Evolutionary conservation across 2,888 invertebrate genomes (phyloP), one percentile per base, ranked within the genome.

Genomic region (Drosophila niveifrons): DNA sequence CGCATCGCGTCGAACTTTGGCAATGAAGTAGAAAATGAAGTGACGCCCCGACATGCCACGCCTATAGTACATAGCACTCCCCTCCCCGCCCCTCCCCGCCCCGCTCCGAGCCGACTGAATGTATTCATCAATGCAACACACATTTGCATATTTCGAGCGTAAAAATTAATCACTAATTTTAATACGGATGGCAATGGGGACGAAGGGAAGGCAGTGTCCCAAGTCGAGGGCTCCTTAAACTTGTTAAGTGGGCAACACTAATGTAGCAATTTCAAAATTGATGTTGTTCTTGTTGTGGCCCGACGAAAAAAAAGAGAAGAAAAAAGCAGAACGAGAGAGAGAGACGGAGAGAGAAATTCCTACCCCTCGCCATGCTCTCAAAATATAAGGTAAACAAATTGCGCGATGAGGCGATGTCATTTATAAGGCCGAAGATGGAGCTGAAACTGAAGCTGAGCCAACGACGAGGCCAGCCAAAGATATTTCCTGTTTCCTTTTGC

Each of bases 101-200:
- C 2, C 46, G 43, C 18, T 23, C n/a, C n/a, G n/a, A n/a, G n/a
- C n/a, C 64, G 66, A 70, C 63, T 87, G 86, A 83, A 89, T 88
- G 89, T 89, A 80, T 90, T 89, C 91, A 90, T 90, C 90, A 90
- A 90, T 91, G 85, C 84, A 83, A 83, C 78, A 79, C 78, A 79
- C 89, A 91, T 91, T 91, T 91, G 78, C 91, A 91, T 91, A 90
- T 91, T 91, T 88, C 74, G 86, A 83, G 88, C 91, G 90, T 91
- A 90, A 91, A 91, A 91, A 91, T 91, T 91, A 91, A 91, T 91
- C 91, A 91, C 91, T 91, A 91, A 91, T 91, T 91, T 91, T 90
- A 90, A 91, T 91, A 90, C 83, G 86, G n/a, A n/a, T n/a, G n/a
- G n/a, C n/a, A n/a, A n/a, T n/a, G n/a, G 29, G 28, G 15, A 10